These are phyloP conservation scores for Palythoa heliodiscus DNA, from an alignment of 92 coral and sea anemone species.

Conservation along the genomic window DNA sequence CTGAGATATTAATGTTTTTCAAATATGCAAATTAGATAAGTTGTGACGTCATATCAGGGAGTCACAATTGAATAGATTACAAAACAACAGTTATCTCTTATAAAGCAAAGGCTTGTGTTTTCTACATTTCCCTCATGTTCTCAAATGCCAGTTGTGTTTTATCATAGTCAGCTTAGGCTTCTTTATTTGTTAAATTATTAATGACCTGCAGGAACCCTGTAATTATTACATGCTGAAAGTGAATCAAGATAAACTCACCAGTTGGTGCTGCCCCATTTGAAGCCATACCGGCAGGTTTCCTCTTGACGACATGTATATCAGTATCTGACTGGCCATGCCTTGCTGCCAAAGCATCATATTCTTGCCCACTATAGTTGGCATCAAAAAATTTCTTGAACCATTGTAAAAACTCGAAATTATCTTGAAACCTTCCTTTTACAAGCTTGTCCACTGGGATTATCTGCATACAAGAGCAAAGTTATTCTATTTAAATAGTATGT, in stretches of 20 bases:
- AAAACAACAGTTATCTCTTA: no score
- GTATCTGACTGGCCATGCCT: conserved; percentile 83
- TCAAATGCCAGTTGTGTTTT: no score
- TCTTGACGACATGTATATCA: conserved; percentile 48
- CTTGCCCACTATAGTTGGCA: conserved; percentile 93
- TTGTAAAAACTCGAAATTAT: conserved; percentile 98
- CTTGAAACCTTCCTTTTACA: conserved; percentile 97
- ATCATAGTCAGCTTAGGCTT: no score
- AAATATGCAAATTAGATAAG: no score
- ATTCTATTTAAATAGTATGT: background rate
- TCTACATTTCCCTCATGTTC: no score
- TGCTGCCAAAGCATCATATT: conserved; percentile 83
- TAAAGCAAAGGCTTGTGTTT: no score
- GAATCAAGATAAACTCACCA: background rate
- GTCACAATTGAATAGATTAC: no score
- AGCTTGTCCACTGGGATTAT: conserved; percentile 86
- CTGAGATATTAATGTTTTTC: no score
- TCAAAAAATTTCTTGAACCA: conserved; percentile 99
- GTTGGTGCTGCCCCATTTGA: conserved; percentile 40
- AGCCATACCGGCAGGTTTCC: conserved; percentile 57
- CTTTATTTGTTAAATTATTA: no score
- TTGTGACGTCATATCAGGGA: no score
- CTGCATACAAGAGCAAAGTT: conserved; percentile 36
- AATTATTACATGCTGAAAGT: background rate
- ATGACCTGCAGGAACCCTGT: no score